Base-by-base conservation (phyloP, 1,140 invertebrate species). In the Drosophila sp. region DNA sequence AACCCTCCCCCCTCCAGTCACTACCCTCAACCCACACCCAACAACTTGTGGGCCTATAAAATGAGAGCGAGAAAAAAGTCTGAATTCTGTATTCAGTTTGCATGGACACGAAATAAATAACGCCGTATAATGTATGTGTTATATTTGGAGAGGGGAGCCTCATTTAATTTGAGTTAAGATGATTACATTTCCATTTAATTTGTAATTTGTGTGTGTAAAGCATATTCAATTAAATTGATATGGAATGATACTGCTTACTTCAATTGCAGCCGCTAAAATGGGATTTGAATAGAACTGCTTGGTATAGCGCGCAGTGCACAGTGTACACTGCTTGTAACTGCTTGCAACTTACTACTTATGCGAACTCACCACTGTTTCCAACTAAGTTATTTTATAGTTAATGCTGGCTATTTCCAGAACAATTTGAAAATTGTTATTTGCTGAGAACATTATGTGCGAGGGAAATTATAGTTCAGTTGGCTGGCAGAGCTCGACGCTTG, bases 121-220 rank as follows among this genome's bases (percentile, higher is more conserved):
- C 40, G 32, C 29, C 32, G 51, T 29, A 48, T 57, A 57, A 58
- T 66, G 14, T 38, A 58, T 46, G 43, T 56, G 46, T 36, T 53
- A 21, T 34, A 36, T 50, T 13, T 50, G 50, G 3, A 32, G 1
- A 21, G 21, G 21, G 21, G 3, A 50, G 46, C 14, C 41, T 50
- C 18, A 65, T 65, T 36, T 40, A 25, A 59, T 67, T 67, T 50
- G 63, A 38, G 13, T 40, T 50, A 38, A 56, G 21, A 4, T 56
- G 18, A 48, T 38, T 65, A 41, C 63, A 65, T 46, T 56, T 46
- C 16, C 61, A 64, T 46, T 45, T 56, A 16, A 53, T 53, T 64
- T 64, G 48, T 14, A 36, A 43, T 29, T 13, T 48, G 11, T 25
- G 16, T 34, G 11, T 51, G 21, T 45, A 21, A 2, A 25, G 8